phyloP scores from a whole-genome alignment of 2,113 vertebrate genomes.

The Machaerirhynchus nigripectus region DNA sequence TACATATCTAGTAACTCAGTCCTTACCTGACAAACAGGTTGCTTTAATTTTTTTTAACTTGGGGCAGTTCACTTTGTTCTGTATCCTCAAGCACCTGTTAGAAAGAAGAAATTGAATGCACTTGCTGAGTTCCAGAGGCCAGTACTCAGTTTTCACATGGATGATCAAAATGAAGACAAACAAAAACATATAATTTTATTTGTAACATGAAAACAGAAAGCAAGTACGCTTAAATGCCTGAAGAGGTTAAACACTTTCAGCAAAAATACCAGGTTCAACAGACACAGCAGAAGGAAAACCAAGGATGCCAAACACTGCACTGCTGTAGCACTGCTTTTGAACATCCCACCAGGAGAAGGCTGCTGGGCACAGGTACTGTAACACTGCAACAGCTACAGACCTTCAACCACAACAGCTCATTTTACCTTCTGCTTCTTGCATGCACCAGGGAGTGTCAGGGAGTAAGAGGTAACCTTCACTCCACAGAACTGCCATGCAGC shows the following conservation, averaged over 20 bases:
- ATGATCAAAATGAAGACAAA: background rate
- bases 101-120: background rate
- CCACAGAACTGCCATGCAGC: background rate
- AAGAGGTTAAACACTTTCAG: background rate
- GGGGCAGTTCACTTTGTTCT: accelerated
- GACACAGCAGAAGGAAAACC: background rate
- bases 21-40: background rate
- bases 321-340: background rate
- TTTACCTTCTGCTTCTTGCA: background rate
- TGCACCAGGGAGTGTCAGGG: background rate
- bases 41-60: background rate
- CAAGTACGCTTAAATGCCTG: background rate
- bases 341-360: background rate
- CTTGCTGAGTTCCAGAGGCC: background rate
- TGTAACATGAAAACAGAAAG: background rate
- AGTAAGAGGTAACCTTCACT: accelerated
- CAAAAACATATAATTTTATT: accelerated
- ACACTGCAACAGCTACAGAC: background rate
- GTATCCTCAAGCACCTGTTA: background rate
- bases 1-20: background rate
- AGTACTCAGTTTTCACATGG: background rate
- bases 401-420: background rate
- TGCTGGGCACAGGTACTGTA: background rate
- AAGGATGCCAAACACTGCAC: background rate
- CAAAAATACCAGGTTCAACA: background rate